Evolutionary conservation across 2,797 vertebrate species (phyloP).

Genomic region (Phalloptychus januarius): DNA sequence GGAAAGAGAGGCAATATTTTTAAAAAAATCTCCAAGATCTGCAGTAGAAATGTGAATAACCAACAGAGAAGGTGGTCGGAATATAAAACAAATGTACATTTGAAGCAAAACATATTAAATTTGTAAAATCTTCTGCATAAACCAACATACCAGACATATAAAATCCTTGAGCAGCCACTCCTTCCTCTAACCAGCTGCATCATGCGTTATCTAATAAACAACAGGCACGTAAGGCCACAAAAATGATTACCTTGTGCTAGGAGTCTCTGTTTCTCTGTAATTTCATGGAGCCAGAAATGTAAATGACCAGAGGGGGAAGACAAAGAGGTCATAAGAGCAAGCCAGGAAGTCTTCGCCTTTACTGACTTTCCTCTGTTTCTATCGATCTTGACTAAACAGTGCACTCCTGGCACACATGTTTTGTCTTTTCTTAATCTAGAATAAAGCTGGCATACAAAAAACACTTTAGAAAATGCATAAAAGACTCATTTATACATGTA

Average conservation of each 20-base stretch:
- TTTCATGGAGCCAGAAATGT: constrained; percentile 7
- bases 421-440: constrained; percentile 4
- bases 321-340: constrained; percentile 1
- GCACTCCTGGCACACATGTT: neutral
- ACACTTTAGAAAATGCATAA: neutral
- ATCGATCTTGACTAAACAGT: constrained; percentile 21
- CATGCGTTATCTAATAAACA: constrained; percentile 2
- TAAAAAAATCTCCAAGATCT: neutral
- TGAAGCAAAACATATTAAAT: neutral
- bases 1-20: neutral
- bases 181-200: neutral
- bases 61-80: neutral
- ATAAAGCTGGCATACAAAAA: constrained; percentile 8
- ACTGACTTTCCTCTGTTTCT: constrained; percentile 30
- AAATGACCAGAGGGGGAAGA: constrained; percentile 19
- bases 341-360: constrained; percentile 11
- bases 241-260: neutral
- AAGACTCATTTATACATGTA: neutral
- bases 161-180: neutral
- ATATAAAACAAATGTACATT: neutral
- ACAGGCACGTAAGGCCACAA: constrained; percentile 1
- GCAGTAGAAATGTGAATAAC: neutral
- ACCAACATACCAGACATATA: neutral
- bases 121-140: neutral
- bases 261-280: neutral